Base-by-base conservation (phyloP, 2,113 vertebrate genomes). In the Sula dactylatra region DNA sequence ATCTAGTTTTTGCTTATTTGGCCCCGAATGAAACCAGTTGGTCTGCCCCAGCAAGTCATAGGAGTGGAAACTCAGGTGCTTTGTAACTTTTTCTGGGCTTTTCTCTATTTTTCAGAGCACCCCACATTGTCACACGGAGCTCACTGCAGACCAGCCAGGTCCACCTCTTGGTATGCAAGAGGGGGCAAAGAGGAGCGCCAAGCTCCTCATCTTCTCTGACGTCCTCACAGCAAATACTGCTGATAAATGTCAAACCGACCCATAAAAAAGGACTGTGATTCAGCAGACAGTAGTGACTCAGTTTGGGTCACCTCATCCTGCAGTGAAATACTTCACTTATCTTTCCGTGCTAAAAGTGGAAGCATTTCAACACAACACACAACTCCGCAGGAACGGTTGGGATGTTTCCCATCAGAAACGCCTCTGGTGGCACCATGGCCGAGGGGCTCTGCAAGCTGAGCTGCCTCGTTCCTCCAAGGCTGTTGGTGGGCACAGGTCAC, bases 341-440 rank as follows among this genome's bases (percentile, higher is more conserved):
- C 17, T n/a, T 44, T 62, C 59, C 0, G 0, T 29, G 42, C 29
- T 55, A 31, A 32, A 50, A 73, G 4, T 7, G 8, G 36, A 31
- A 73, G 15, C 24, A 7, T 24, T 50, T 83, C 27, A 40, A 59
- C 36, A n/a, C 27, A 47, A 29, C 21, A 6, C 25, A 32, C 11
- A 69, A 16, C 54, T 55, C 72, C 1, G 0, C 10, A 4, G 36
- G 14, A 25, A 34, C 1, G 2, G 13, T 12, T 8, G 15, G 14
- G 36, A 56, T 11, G 38, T 32, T 73, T 36, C 38, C 65, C 40
- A 24, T 25, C 14, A 9, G 66, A 44, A 87, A 49, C 13, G 5
- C 11, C 44, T 22, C 16, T 22, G 42, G 56, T n/a, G 55, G 32
- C 42, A 52, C 29, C 1, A 0, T 31, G 27, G 38, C 15, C 3